Conservation (phyloP, 1,140 invertebrate species). For the Dendrolimus kikuchii region DNA sequence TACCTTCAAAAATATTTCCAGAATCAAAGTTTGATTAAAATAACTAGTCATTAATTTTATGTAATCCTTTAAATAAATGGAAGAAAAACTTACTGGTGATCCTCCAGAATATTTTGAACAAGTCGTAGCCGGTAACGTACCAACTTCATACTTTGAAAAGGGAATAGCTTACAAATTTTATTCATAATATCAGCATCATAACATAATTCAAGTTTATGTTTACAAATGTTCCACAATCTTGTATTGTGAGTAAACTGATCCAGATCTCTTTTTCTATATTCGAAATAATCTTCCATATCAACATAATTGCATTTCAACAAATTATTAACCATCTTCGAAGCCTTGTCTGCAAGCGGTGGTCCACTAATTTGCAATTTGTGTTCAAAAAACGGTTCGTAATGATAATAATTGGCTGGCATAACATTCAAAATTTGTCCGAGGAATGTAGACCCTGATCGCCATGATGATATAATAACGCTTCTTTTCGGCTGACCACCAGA, state of each 20-base stretch:
- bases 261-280: conserved; percentile 79
- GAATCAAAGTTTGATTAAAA: background rate
- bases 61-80: background rate
- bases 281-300: conserved; percentile 78
- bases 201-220: conserved; percentile 76
- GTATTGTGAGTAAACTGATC: conserved; percentile 85
- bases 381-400: conserved; percentile 87
- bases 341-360: conserved; percentile 72
- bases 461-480: conserved; percentile 82
- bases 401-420: conserved; percentile 86
- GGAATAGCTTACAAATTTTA: conserved; percentile 82
- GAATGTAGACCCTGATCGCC: conserved; percentile 87
- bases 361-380: conserved; percentile 82
- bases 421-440: conserved; percentile 84
- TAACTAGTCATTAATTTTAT: too few species aligned
- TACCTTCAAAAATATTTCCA: too few species aligned
- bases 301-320: conserved; percentile 82
- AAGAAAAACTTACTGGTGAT: conserved; percentile 69
- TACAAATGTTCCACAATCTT: conserved; percentile 82
- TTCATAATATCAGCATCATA: conserved; percentile 80
- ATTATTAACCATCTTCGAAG: conserved; percentile 75
- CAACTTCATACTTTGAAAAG: conserved; percentile 87
- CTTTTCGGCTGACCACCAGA: conserved; percentile 77
- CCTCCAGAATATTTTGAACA: conserved; percentile 77
- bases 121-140: conserved; percentile 80